Evolutionary conservation across 2,113 vertebrate species (phyloP), one percentile per base, ranked within the genome.

Genomic region (Isichthys henryi): DNA sequence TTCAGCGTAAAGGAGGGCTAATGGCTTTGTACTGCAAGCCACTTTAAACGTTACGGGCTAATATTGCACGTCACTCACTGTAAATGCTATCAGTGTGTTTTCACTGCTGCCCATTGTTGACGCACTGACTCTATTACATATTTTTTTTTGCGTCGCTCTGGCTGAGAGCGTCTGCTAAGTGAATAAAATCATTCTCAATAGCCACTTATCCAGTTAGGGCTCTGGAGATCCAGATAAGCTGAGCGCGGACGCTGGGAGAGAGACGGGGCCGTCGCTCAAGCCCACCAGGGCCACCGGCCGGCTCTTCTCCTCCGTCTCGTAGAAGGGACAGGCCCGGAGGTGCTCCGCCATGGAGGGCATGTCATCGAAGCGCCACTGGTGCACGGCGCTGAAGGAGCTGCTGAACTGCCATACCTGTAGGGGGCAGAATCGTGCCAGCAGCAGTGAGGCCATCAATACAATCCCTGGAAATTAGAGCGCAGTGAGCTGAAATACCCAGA

Each of bases 381-480:
- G 93, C 90, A 98, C 96, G 3, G 93, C 92, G 90, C 97, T 97
- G 94, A 98, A 98, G 48, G 96, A 91, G 92, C 95, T 96, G 95
- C 97, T 98, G 96, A 98, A 98, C 90, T 96, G 95, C 97, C 97
- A 98, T 89, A 96, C 94, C 95, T 96, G 94, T 2, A 88, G 89
- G 90, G 9, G 43, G 91, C 56, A 66, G 87, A 27, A 31, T 21
- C 90, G 70, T 49, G 70, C 4, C 45, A 39, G 50, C n/a, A 58
- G 11, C 74, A 45, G 86, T 27, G 62, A 27, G 10, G 39, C 39
- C 39, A 2, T 39, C 39, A 39, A 39, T 39, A 39, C 39, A 39
- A 39, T 39, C 39, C 39, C 39, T 1, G 39, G 39, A 39, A 39
- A 39, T 39, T 39, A 39, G 39, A 39, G 39, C 39, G 11, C 74